Conservation (phyloP, 2,797 vertebrate genomes). For the Megalops cyprinoides region DNA sequence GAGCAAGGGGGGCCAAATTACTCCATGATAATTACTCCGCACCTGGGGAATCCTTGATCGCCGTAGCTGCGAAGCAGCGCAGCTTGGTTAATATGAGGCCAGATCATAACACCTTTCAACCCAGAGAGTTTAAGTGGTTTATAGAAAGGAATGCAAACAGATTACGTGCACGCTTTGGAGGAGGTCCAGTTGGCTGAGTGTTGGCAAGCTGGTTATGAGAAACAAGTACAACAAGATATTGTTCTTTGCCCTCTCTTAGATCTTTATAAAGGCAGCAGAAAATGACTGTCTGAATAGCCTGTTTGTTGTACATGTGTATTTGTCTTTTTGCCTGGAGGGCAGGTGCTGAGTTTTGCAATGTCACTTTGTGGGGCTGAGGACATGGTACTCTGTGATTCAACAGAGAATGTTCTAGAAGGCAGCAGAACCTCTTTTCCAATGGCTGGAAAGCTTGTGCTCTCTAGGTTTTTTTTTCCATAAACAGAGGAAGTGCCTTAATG, state of each 20-base stretch:
- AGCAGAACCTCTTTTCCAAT: not conserved
- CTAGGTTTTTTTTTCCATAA: conserved; percentile 32
- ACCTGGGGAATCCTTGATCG: too few relatives aligned
- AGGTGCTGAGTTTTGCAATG: not conserved
- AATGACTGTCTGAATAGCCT: not conserved
- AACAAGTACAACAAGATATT: not conserved
- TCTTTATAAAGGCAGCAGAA: not conserved
- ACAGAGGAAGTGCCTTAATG: conserved; percentile 32
- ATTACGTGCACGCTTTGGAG: not conserved
- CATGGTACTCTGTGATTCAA: not conserved
- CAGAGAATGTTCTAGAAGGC: conserved; percentile 24
- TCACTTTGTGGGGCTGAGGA: not conserved
- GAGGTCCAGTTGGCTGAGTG: not conserved
- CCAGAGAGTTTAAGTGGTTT: not conserved
- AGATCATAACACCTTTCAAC: not conserved
- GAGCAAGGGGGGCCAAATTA: too few relatives aligned
- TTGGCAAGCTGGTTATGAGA: not conserved
- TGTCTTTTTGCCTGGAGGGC: not conserved
- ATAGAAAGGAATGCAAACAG: not conserved
- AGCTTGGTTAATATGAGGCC: not conserved
- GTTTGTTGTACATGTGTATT: not conserved
- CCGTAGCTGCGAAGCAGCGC: too few relatives aligned
- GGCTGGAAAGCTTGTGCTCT: conserved; percentile 12
- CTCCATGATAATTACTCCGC: too few relatives aligned
- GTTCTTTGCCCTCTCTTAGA: not conserved